Percentiles rank a stretch among this genome's conserved stretches.
Conservation (phyloP, 1,140 invertebrate genomes). For the Camponotus vicinus region DNA sequence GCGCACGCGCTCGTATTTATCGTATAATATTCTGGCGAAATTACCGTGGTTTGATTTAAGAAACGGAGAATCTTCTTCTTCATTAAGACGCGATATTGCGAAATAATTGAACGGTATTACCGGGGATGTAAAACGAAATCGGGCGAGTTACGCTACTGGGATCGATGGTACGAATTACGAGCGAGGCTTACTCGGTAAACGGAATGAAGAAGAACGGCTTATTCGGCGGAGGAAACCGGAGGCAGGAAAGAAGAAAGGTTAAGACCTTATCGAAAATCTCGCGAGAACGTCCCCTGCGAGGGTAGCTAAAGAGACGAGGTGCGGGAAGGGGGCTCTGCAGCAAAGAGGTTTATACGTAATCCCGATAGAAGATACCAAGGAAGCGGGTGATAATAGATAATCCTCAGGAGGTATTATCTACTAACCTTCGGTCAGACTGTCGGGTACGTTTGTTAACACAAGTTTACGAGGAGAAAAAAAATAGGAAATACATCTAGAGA, state of each 20-base stretch:
- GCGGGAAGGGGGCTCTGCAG: neutral
- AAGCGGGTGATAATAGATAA: conserved; percentile 73
- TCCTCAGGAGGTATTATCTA: conserved; percentile 71
- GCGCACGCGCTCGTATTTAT: neutral
- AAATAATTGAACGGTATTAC: conserved; percentile 11
- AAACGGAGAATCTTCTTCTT: neutral
- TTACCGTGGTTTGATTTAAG: neutral
- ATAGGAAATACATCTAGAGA: neutral
- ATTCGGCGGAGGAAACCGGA: conserved; percentile 21
- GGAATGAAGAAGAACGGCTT: conserved; percentile 56
- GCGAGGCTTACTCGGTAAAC: conserved; percentile 1
- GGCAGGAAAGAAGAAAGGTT: conserved; percentile 38
- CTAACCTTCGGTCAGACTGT: conserved; percentile 57
- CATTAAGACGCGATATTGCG: neutral
- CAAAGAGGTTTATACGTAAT: conserved; percentile 62
- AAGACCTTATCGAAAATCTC: conserved; percentile 58
- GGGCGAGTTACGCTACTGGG: conserved; percentile 28
- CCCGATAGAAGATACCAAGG: conserved; percentile 63
- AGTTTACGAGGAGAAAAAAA: conserved; percentile 6
- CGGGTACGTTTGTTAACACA: conserved; percentile 34
- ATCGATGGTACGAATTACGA: conserved; percentile 52
- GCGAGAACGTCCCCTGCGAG: conserved; percentile 39
- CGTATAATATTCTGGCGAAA: conserved; percentile 9
- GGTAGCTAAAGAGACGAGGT: conserved; percentile 21
- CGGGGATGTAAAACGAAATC: neutral